phyloP scores from a whole-genome alignment of 2,797 vertebrate genomes.

The Channa striata region DNA sequence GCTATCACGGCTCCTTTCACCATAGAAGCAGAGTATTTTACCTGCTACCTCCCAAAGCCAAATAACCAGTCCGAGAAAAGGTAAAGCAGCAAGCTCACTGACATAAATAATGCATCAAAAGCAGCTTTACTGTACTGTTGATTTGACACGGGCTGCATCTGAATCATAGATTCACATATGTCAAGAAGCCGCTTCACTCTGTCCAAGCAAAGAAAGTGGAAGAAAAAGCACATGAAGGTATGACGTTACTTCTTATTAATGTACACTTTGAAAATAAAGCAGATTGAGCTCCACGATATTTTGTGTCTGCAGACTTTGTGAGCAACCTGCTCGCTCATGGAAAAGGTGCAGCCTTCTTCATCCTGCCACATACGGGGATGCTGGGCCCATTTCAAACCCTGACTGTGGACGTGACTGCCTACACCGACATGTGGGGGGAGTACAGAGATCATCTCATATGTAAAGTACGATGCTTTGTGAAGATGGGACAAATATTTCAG shows the following conservation, averaged over 20 bases:
- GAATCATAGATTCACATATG: slow-evolving; percentile 52
- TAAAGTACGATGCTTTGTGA: slow-evolving; percentile 77
- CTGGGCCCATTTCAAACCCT: slow-evolving; percentile 87
- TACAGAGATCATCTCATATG: slow-evolving; percentile 92
- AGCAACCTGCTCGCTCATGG: slow-evolving; percentile 84
- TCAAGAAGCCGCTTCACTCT: slow-evolving; percentile 64
- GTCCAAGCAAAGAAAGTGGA: slow-evolving; percentile 75
- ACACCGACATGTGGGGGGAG: slow-evolving; percentile 95
- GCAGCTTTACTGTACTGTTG: neutral
- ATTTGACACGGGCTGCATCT: slow-evolving; percentile 35
- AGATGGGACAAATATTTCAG: neutral
- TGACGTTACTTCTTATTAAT: neutral
- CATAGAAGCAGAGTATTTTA: slow-evolving; percentile 87
- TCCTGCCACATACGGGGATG: slow-evolving; percentile 79
- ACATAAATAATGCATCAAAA: slow-evolving; percentile 37
- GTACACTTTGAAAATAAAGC: neutral
- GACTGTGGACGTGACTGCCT: slow-evolving; percentile 86
- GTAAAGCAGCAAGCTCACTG: slow-evolving; percentile 45
- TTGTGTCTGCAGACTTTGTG: slow-evolving; percentile 84
- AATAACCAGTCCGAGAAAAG: slow-evolving; percentile 51
- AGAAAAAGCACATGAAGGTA: slow-evolving; percentile 77
- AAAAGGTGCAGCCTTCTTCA: slow-evolving; percentile 89
- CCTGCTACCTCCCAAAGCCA: slow-evolving; percentile 48
- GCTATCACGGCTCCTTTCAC: slow-evolving; percentile 86
- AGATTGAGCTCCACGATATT: neutral